Percentiles rank a stretch among this genome's conserved stretches.
These are phyloP conservation scores for sheep (Ovis aries) DNA, from an alignment of 2,113 vertebrate species.

Conservation along the genomic window ARS-UI_Ramb_v3.0 NC_056071.1:19904001-19904500, in stretches of 20 bases:
- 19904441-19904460: neutral
- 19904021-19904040: neutral
- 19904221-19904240: neutral
- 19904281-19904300: neutral
- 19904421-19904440: neutral
- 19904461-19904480: neutral
- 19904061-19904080: neutral
- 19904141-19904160: neutral
- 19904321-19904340: neutral
- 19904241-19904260: neutral
- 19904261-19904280: neutral
- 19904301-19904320: neutral
- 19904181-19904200: neutral
- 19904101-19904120: neutral
- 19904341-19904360: neutral
- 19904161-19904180: neutral
- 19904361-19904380: neutral
- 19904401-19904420: neutral
- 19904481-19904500: neutral
- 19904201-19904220: neutral
- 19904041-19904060: neutral
- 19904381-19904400: neutral
- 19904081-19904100: neutral
- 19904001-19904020: neutral
- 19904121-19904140: neutral